Base-by-base conservation (phyloP, 2,113 vertebrate genomes). In the Chloebia gouldiae region DNA sequence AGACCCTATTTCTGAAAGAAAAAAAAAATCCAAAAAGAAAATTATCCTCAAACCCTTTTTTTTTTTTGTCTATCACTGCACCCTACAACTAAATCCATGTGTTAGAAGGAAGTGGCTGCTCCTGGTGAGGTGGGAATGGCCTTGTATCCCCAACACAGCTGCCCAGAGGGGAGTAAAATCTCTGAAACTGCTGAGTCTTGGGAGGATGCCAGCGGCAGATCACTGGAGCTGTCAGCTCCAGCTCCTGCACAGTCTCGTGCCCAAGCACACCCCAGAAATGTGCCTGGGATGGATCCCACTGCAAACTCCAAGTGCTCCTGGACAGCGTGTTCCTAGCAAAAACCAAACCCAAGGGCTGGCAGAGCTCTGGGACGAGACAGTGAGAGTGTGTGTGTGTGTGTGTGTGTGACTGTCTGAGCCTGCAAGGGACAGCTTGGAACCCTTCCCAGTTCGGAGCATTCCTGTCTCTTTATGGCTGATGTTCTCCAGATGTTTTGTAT, bases 401-500 rank as follows among this genome's bases (percentile, higher is more conserved):
- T 49, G 53, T 61, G 57, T 40, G 73, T 15, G 78, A 73, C 80
- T 1, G 54, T 71, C 79, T 92, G 92, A 49, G 82, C 44, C 88
- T 80, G 92, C 23, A 0, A 86, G 56, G 72, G 78, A 71, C 84
- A 68, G 71, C 33, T 45, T 94, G 96, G 88, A 85, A 15, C 37
- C 7, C 0, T 54, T 93, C 94, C 82, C 61, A 45, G 53, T 23
- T 51, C 45, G 56, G n/a, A 88, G 80, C 93, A 91, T 96, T 96
- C 92, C 94, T 59, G 65, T 63, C 83, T 95, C 90, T 53, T 56
- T 59, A 3, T 30, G 77, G 59, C 59, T 96, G 95, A 96, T 94
- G 83, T 49, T 91, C 73, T 96, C 95, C 97, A 97, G 96, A 97
- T 97, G 97, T 85, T 95, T 84, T 22, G 4, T 33, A 50, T 91